Percentiles rank a stretch among this genome's conserved stretches.
Conservation (phyloP, 2,888 invertebrate species). For the Mythimna ferrago region DNA sequence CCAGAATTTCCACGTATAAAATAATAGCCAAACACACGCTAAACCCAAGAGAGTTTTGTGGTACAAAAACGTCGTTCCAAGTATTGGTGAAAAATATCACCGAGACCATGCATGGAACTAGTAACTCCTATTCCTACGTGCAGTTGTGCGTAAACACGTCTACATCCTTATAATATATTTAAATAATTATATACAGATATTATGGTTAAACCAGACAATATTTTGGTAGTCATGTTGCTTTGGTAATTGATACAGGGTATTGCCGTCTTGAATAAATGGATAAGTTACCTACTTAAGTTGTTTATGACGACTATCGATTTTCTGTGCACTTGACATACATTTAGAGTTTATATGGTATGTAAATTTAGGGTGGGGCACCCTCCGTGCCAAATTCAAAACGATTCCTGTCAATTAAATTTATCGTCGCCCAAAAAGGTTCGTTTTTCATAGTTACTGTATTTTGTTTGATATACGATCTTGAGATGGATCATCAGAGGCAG, state of each 20-base stretch:
- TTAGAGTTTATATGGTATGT: not conserved
- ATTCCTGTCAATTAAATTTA: not conserved
- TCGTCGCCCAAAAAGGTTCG: not conserved
- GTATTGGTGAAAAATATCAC: conserved; percentile 22
- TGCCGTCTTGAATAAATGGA: conserved; percentile 10
- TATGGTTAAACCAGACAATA: conserved; percentile 5
- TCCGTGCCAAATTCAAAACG: not conserved
- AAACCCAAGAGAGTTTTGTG: conserved; percentile 21
- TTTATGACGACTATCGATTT: conserved; percentile 32
- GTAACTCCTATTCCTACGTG: not conserved
- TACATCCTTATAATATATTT: conserved; percentile 33
- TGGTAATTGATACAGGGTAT: conserved; percentile 6
- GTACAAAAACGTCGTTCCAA: conserved; percentile 2
- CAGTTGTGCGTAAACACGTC: conserved; percentile 13
- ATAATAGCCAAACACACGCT: conserved; percentile 19
- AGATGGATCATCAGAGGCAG: too few species aligned
- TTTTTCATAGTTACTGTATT: not conserved
- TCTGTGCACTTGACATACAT: conserved; percentile 39
- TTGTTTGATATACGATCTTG: not conserved
- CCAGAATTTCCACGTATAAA: not conserved
- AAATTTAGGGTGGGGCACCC: too few species aligned
- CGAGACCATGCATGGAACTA: conserved; percentile 25
- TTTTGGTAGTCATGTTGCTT: conserved; percentile 12
- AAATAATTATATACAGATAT: conserved; percentile 10
- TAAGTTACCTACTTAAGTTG: not conserved